Evolutionary conservation across 1,140 invertebrate genomes (phyloP), one percentile per base, ranked within the genome.

Genomic region (Oncopodura yosiiana): DNA sequence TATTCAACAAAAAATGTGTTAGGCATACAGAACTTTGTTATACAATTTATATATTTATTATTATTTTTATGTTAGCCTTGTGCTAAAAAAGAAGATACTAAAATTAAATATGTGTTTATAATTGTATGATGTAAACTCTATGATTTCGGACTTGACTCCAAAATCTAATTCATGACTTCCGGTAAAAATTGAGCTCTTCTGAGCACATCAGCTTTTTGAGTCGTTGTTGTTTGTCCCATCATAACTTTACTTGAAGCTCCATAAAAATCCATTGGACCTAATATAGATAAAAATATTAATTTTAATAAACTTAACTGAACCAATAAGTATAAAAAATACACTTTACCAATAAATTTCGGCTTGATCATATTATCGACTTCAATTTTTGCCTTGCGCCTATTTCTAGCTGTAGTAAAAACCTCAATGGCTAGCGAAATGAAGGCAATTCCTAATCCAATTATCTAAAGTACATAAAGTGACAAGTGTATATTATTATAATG

Each of bases 191-290:
- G 34, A 29, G 37, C 53, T 38, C 53, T 42, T 12, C 42, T 34
- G 24, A 63, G 45, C 23, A 37, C 62, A 18, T 63, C 62, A 16
- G 50, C 36, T 43, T 63, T 63, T 36, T 50, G 14, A n/a, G 34
- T 37, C 8, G 41, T 45, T 27, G 44, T 44, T 5, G 24, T 49
- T 8, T 32, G 16, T 38, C 53, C 43, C n/a, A n/a, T n/a, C 9
- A 9, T 44, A 9, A 8, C 32, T 34, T 34, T 34, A 26, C 56
- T 60, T 3, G 36, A 38, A 23, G 49, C 44, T 3, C 58, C 62
- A 34, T 63, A 63, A 53, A 63, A 63, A 34, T 64, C 62, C 56
- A 61, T 36, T 2, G 62, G 62, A 8, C 59, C n/a, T n/a, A n/a
- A n/a, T n/a, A n/a, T n/a, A n/a, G n/a, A n/a, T n/a, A n/a, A n/a